Conservation (phyloP, 1,140 invertebrate genomes). For the Phymastichus coffea region DNA sequence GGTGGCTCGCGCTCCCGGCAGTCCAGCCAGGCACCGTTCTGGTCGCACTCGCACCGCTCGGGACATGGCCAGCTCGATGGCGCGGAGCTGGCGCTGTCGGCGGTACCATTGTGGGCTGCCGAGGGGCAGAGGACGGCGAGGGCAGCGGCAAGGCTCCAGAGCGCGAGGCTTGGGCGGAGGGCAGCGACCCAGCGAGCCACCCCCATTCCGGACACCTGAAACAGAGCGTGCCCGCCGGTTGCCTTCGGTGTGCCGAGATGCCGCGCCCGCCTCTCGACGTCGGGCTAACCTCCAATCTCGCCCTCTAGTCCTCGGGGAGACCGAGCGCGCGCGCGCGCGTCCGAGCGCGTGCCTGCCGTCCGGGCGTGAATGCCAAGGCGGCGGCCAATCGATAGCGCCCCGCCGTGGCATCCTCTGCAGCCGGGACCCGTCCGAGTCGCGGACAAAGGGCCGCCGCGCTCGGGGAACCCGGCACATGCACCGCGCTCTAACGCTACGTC, state of each 20-base stretch:
- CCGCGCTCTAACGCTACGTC: too few species aligned
- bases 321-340: too few species aligned
- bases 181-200: constrained; percentile 41
- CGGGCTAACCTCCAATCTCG: too few species aligned
- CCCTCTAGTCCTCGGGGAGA: background rate
- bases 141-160: background rate
- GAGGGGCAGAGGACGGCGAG: background rate
- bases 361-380: too few species aligned
- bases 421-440: background rate
- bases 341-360: too few species aligned
- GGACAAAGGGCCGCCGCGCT: background rate
- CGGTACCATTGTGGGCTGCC: background rate
- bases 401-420: constrained; percentile 21
- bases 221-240: too few species aligned
- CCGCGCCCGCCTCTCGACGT: too few species aligned
- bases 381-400: too few species aligned
- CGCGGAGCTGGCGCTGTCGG: background rate
- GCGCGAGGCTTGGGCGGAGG: constrained; percentile 35
- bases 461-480: background rate
- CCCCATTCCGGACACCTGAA: constrained; percentile 49
- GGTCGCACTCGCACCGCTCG: constrained; percentile 38
- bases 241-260: too few species aligned
- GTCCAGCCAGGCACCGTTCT: constrained; percentile 24
- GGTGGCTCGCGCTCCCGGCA: constrained; percentile 37
- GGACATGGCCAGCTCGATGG: constrained; percentile 35